Evolutionary conservation across 2,113 vertebrate genomes (phyloP).

Genomic region (Sorex fumeus): DNA sequence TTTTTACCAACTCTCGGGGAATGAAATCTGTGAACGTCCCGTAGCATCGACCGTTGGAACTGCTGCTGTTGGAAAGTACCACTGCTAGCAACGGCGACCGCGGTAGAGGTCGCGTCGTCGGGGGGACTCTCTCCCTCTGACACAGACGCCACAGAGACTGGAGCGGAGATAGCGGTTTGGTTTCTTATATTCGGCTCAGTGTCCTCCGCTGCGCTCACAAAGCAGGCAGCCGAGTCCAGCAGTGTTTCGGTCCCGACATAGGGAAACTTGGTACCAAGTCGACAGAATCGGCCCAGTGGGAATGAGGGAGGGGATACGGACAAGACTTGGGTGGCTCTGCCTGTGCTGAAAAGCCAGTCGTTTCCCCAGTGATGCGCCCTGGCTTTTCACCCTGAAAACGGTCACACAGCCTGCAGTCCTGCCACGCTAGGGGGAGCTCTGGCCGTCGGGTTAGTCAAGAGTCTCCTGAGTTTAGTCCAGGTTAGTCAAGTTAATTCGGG

Average conservation of each 20-base stretch:
- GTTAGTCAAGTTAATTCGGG: too few relatives aligned
- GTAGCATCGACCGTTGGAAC: background rate
- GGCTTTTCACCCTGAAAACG: background rate
- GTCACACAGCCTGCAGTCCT: background rate
- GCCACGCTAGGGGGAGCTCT: constrained; percentile 48
- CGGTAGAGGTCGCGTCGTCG: background rate
- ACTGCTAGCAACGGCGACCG: background rate
- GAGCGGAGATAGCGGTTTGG: constrained; percentile 7
- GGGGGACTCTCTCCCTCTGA: too few relatives aligned
- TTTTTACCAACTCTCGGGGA: constrained; percentile 71
- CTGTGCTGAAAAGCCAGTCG: background rate
- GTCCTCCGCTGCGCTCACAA: background rate
- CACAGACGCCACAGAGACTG: constrained; percentile 36
- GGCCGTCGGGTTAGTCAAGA: background rate
- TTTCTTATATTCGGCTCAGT: constrained; percentile 56
- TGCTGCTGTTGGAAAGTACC: background rate
- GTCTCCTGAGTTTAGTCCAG: background rate
- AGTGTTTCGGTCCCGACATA: background rate
- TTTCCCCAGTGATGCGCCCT: constrained; percentile 26
- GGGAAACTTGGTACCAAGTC: background rate
- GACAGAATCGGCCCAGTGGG: constrained; percentile 25
- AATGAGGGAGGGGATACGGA: background rate
- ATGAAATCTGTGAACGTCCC: background rate
- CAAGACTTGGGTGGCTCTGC: background rate
- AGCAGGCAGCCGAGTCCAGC: constrained; percentile 57